These are phyloP conservation scores for Lerista edwardsae DNA, from an alignment of 2,797 vertebrate species.

Conservation along the genomic window DNA sequence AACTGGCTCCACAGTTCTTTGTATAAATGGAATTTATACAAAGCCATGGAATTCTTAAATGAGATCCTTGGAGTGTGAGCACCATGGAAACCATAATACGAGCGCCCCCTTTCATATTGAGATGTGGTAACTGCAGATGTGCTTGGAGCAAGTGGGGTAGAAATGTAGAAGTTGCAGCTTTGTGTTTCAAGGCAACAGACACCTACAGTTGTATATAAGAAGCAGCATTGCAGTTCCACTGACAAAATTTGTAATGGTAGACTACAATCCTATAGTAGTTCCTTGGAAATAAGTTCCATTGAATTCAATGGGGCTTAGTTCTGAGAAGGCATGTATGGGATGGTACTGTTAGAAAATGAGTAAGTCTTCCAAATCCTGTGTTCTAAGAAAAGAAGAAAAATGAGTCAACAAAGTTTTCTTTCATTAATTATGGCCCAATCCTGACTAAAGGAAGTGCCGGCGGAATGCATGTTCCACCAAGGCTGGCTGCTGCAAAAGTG, in stretches of 20 bases:
- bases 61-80: background rate
- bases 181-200: background rate
- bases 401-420: background rate
- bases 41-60: background rate
- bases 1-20: background rate
- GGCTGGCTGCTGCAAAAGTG: too few species aligned
- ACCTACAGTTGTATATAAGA: background rate
- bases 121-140: background rate
- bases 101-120: background rate
- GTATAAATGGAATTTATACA: too few species aligned
- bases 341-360: background rate
- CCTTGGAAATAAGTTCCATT: too few species aligned
- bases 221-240: background rate
- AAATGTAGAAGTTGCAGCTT: background rate
- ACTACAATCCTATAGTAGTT: background rate
- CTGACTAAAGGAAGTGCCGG: too few species aligned
- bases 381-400: background rate
- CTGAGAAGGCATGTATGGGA: too few species aligned
- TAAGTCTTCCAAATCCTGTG: background rate
- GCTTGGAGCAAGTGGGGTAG: background rate
- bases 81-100: background rate
- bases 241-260: background rate
- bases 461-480: too few species aligned
- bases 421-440: background rate
- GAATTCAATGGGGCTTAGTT: too few species aligned